Conservation (phyloP, 2,888 invertebrate species). For the Standfussiana lucernea region DNA sequence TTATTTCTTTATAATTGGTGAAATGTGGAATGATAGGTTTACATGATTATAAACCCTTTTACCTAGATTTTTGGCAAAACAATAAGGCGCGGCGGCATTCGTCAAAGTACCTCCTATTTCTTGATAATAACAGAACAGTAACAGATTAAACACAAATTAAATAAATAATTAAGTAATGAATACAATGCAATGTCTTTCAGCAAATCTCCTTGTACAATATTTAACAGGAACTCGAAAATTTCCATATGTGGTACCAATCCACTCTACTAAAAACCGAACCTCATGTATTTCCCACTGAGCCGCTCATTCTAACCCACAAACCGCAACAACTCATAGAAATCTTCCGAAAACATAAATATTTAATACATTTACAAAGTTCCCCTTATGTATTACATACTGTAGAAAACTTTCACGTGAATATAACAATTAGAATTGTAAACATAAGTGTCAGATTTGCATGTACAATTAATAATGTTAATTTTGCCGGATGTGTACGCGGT, state of each 20-base stretch:
- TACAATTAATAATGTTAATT: slow-evolving; percentile 70
- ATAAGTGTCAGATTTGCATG: slow-evolving; percentile 53
- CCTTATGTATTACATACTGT: slow-evolving; percentile 27
- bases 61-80: neutral
- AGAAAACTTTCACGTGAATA: slow-evolving; percentile 33
- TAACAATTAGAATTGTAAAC: neutral
- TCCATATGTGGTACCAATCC: slow-evolving; percentile 1
- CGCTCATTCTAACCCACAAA: slow-evolving; percentile 43
- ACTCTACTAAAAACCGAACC: slow-evolving; percentile 26
- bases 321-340: slow-evolving; percentile 45
- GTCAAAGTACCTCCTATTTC: neutral
- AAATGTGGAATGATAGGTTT: neutral
- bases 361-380: slow-evolving; percentile 45
- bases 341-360: slow-evolving; percentile 43
- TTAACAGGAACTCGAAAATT: slow-evolving; percentile 8
- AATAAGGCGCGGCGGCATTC: neutral
- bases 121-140: too few relatives aligned
- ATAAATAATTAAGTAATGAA: neutral
- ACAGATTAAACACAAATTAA: neutral
- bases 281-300: slow-evolving; percentile 26
- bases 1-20: neutral
- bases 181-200: neutral
- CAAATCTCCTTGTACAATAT: neutral
- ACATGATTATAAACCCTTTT: neutral
- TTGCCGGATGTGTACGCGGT: slow-evolving; percentile 58